Evolutionary conservation across 2,113 vertebrate species (phyloP), one percentile per base, ranked within the genome.

Genomic region (Isichthys henryi): DNA sequence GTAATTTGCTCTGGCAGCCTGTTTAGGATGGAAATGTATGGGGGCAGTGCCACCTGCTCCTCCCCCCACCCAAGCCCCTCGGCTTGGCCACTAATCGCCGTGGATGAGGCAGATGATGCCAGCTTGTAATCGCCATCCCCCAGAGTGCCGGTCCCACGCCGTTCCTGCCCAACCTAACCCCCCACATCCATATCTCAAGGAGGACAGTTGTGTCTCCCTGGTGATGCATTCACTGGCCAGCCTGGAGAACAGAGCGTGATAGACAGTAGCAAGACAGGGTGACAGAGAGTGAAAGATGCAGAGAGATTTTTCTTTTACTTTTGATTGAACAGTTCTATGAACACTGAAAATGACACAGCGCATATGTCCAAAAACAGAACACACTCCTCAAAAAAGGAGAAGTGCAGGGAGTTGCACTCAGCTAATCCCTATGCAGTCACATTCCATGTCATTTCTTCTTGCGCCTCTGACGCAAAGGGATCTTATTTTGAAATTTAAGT

Each of bases 41-140:
- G 92, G 93, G 93, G 95, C 93, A 90, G 9, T 87, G 90, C 82
- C 90, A 89, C 80, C 89, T 92, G 89, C 90, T 83, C 89, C 88
- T 39, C 89, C 90, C 89, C 83, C 58, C 52, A 91, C 92, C 93
- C 93, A 93, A 94, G 92, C 91, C 92, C 92, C 91, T 86, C 62
- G 17, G 35, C 74, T 39, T 80, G 74, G 66, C 39, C 90, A 93
- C 94, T 95, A 95, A 95, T 94, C 94, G 94, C 90, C 91, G 91
- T 93, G 93, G 94, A 91, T 93, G 88, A 92, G 90, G 90, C 91
- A 35, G 91, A 90, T 90, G 92, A 91, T 92, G 91, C 91, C 91
- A 88, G 90, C 92, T 93, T 94, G 93, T 94, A 95, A 95, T 94
- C 94, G 93, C 93, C 90, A 92, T 93, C 93, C 94, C 94, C 93